Base-by-base conservation (phyloP, 2,888 invertebrate genomes). In the Leptopterna dolabrata region DNA sequence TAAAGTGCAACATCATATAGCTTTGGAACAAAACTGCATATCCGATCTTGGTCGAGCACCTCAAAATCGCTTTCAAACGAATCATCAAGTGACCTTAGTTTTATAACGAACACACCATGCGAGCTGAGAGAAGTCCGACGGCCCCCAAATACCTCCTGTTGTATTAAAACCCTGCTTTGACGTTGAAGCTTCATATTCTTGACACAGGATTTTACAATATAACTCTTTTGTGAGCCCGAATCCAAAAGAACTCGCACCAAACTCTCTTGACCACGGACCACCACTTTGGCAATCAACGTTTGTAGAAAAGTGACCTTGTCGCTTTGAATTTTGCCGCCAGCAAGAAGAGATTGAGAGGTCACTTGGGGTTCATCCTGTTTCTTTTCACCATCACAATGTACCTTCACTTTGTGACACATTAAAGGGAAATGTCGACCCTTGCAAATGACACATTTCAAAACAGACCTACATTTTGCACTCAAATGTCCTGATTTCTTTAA, bases 371-470 rank as follows among this genome's bases (percentile, higher is more conserved):
- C 11, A 1, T 55, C 14, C 3, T n/a, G n/a, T n/a, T n/a, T n/a
- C n/a, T 1, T 19, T n/a, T 24, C 41, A 7, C 0, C 11, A 13
- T 45, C 43, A 70, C 70, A 27, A n/a, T 81, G 19, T 78, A 24
- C 70, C 76, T 43, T 76, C 85, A n/a, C n/a, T n/a, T n/a, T n/a
- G n/a, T n/a, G 9, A 88, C 90, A 91, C 88, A 90, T 87, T 14
- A 90, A 36, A 9, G 89, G 81, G 6, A 80, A 78, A 86, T 91
- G 90, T n/a, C n/a, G n/a, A n/a, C 84, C 84, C n/a, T 87, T 86
- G 63, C 90, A 91, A 84, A 89, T 86, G 2, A 76, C 51, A 84
- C 90, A 91, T 55, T 83, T 89, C 11, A 89, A 19, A 71, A 88
- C 89, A 16, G 87, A 88, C 86, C 84, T 89, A 88, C 91, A 91